Base-by-base conservation (phyloP, 2,888 invertebrate genomes). In the Acronicta psi region DNA sequence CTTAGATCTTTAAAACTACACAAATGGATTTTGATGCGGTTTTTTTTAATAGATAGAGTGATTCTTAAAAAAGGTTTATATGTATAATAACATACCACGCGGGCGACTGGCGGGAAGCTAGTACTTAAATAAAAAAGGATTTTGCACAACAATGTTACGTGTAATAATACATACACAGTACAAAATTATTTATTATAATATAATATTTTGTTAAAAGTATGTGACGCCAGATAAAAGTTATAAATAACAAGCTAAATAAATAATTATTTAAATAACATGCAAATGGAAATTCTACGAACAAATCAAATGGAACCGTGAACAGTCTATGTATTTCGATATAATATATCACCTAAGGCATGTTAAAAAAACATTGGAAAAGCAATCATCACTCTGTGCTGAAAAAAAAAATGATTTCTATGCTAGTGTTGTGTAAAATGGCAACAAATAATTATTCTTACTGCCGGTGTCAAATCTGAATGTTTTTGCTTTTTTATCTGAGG, bases 401-500 rank as follows among this genome's bases (percentile, higher is more conserved):
- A 77, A 83, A 79, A 56, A 81, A 80, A 80, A 81, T 69, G 31
- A 71, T 74, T 69, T 77, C 80, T 74, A 77, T 59, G 62, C 71
- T 69, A 68, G 73, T 74, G 66, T 68, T 53, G 55, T 67, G 57
- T 69, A 65, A 71, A 69, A 69, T 73, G 55, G 59, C 73, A 73
- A 72, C 56, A 65, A 70, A 60, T 59, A 65, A 67, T 71, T 70
- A 52, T 78, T 87, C 94, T 94, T 95, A 94, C 94, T 94, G 94
- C 95, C 95, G 85, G 95, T 95, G 94, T 95, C 95, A 92, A 95
- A 95, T 94, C 88, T 89, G 91, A 94, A 94, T 59, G 93, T 90
- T 91, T 94, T 94, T 82, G 91, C 87, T 87, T 93, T 94, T 94
- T 94, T 94, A 91, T 94, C 94, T 78, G 93, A 80, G 64, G 93